Base-by-base conservation (phyloP, 1,140 invertebrate species). In the Caenorhabditis latens region DNA sequence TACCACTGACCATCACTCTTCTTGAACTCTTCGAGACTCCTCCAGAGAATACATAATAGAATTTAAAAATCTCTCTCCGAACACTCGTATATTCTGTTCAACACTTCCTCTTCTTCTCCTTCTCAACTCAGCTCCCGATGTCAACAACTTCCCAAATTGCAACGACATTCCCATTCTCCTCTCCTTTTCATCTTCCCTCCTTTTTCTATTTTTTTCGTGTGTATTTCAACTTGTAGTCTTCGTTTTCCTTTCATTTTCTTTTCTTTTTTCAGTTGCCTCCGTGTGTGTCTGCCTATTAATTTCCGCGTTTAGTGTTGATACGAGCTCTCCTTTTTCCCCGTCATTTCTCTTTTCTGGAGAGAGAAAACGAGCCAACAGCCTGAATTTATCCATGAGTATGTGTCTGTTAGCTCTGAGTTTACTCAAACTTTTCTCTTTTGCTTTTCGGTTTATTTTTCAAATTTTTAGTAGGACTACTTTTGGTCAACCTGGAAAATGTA, bases 271-370 rank as follows among this genome's bases (percentile, higher is more conserved):
- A 63, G 24, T 32, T 32, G 21, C 40, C 71, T 79, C 71, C 40
- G 13, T 43, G 71, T 79, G 42, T 71, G 42, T 71, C 11, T 50
- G 71, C 46, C 71, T 79, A 50, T 79, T 79, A 79, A 79, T 79
- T 79, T 79, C 71, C 71, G 71, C 43, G 71, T 79, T 79, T 79
- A 24, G 71, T 24, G 71, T 79, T 79, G 71, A 79, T 79, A 79
- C 71, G 71, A 50, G 71, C 24, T 40, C 42, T n/a, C 53, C 46
- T 50, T n/a, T 79, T 53, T 50, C 40, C 40, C 42, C 14, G 32
- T 32, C 8, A n/a, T 24, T 46, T 42, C n/a, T 11, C 13, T 14
- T 48, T n/a, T 48, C 42, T 71, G n/a, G 21, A 40, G 40, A 46
- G 8, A 53, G 46, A 32, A 79, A 71, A 71, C 65, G 32, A 71